Evolutionary conservation across 2,797 vertebrate species (phyloP).

Genomic region (Mergus octosetaceus): DNA sequence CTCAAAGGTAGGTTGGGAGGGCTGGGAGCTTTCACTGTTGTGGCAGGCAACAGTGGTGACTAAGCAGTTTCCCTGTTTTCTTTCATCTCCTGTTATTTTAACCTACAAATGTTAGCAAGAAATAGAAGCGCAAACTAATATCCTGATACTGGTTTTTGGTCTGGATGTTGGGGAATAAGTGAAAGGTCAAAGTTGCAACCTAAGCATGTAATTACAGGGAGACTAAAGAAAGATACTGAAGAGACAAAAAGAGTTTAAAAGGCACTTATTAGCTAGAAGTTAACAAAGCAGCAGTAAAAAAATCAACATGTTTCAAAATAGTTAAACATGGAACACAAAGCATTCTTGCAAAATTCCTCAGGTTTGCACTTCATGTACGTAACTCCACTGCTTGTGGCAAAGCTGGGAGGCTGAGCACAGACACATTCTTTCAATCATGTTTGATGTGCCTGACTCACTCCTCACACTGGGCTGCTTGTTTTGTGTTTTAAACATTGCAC

Average conservation of each 20-base stretch:
- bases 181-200: neutral
- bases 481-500: neutral
- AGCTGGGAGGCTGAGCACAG: neutral
- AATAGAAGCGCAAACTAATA: neutral
- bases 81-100: neutral
- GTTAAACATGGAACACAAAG: neutral
- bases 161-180: neutral
- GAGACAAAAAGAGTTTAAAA: neutral
- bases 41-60: too few relatives aligned
- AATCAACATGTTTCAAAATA: neutral
- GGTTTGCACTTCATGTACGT: neutral
- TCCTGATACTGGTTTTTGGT: neutral
- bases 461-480: neutral
- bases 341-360: neutral
- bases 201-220: neutral
- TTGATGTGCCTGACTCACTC: neutral
- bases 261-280: neutral
- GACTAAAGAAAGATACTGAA: neutral
- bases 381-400: neutral
- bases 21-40: neutral
- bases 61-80: neutral
- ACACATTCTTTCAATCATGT: neutral
- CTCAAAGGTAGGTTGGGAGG: neutral
- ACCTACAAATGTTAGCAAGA: neutral
- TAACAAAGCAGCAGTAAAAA: neutral